Evolutionary conservation across 2,888 invertebrate species (phyloP).

Genomic region (Eupithecia centaureata): DNA sequence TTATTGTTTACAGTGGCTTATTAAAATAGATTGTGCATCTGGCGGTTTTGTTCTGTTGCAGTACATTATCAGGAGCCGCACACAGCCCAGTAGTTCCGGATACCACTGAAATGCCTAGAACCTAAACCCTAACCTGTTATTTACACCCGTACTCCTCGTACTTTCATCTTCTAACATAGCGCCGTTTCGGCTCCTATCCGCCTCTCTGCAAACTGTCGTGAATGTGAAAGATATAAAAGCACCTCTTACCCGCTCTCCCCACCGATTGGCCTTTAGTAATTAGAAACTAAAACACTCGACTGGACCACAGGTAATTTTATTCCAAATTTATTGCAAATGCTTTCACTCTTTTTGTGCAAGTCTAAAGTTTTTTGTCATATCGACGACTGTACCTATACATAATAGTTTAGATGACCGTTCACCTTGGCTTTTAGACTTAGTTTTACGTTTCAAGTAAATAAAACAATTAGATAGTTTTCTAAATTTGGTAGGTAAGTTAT

Average conservation of each 20-base stretch:
- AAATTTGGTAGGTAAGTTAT: conserved; percentile 54
- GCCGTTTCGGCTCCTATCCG: neutral
- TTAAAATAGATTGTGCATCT: conserved; percentile 75
- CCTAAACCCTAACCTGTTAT: conserved; percentile 45
- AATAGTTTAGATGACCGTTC: conserved; percentile 50
- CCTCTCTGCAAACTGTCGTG: conserved; percentile 1
- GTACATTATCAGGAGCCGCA: conserved; percentile 73
- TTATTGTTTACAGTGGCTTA: conserved; percentile 58
- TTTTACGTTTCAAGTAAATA: conserved; percentile 46
- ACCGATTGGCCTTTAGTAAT: conserved; percentile 32
- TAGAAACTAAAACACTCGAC: conserved; percentile 58
- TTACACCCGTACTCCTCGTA: conserved; percentile 37
- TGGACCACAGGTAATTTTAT: conserved; percentile 73
- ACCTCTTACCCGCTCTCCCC: conserved; percentile 14
- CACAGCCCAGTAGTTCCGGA: conserved; percentile 67
- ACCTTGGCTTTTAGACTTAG: conserved; percentile 64
- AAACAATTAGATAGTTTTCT: conserved; percentile 45
- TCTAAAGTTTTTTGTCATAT: conserved; percentile 25
- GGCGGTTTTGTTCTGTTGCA: conserved; percentile 81
- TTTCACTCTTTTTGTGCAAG: conserved; percentile 47
- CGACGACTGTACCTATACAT: conserved; percentile 34
- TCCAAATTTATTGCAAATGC: conserved; percentile 45
- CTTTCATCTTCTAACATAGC: conserved; percentile 20
- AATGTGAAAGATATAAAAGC: conserved; percentile 25
- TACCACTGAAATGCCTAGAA: conserved; percentile 60